A percentile compares a stretch with the other conserved stretches of the same genome.
phyloP scores from a whole-genome alignment of 1,140 invertebrate genomes.

The Andrena cerasifolii region DNA sequence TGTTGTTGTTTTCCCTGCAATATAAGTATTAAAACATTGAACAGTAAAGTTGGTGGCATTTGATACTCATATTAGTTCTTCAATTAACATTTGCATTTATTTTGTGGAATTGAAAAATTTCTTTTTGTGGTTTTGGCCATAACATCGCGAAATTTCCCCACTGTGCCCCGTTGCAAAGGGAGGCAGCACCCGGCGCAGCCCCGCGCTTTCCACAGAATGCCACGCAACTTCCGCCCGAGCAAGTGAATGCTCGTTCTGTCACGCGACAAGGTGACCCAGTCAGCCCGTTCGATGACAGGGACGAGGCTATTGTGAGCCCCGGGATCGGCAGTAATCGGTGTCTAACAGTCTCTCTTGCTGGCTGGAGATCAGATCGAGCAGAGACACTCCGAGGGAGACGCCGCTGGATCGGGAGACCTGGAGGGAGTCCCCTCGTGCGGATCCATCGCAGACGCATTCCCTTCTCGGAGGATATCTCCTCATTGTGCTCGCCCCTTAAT shows the following conservation, averaged over 20 bases:
- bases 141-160: no score
- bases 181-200: neutral
- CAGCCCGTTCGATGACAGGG: slow-evolving; percentile 60
- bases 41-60: no score
- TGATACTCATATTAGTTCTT: no score
- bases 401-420: slow-evolving; percentile 32
- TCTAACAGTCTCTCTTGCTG: slow-evolving; percentile 62
- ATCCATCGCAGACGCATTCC: slow-evolving; percentile 70
- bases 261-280: slow-evolving; percentile 67
- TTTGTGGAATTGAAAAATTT: no score
- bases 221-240: slow-evolving; percentile 51
- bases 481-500: slow-evolving; percentile 73
- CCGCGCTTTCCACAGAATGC: neutral
- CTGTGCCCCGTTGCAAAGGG: neutral
- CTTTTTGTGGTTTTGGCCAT: no score
- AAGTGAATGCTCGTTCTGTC: slow-evolving; percentile 49
- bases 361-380: slow-evolving; percentile 62
- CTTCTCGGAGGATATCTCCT: slow-evolving; percentile 69
- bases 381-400: slow-evolving; percentile 41
- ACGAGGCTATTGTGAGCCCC: slow-evolving; percentile 55
- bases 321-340: slow-evolving; percentile 64
- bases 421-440: slow-evolving; percentile 53
- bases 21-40: no score
- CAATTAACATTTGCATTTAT: no score
- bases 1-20: no score